Conservation (phyloP, 2,888 invertebrate species). For the Clepsis dumicolana region DNA sequence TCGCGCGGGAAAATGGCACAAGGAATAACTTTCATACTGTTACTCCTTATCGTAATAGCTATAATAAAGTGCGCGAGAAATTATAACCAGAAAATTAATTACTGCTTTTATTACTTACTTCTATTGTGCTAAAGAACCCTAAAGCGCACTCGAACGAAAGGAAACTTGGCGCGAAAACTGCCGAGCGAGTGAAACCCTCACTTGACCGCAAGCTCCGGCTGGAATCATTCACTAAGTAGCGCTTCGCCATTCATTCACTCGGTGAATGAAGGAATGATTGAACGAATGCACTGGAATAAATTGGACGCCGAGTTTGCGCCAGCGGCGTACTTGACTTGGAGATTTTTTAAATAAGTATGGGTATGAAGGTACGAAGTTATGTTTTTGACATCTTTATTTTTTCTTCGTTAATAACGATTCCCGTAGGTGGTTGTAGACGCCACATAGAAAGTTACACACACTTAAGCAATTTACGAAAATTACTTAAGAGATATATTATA, state of each 20-base stretch:
- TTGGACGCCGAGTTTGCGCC: not conserved
- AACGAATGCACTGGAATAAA: not conserved
- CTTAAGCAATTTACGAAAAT: no score
- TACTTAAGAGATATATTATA: no score
- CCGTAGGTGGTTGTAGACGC: no score
- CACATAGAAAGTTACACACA: no score
- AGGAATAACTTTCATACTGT: no score
- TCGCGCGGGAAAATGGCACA: no score
- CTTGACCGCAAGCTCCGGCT: conserved; percentile 30
- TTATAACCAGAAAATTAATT: not conserved
- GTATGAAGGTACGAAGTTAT: no score
- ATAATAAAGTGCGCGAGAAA: not conserved
- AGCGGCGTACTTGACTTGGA: not conserved
- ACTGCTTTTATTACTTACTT: not conserved
- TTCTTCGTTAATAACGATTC: no score
- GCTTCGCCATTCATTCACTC: conserved; percentile 32
- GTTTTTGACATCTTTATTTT: no score
- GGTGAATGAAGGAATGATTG: conserved; percentile 19
- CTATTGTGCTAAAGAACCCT: not conserved
- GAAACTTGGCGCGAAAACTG: conserved; percentile 7
- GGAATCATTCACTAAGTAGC: conserved; percentile 31
- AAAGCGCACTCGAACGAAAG: not conserved
- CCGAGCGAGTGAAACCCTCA: conserved; percentile 4
- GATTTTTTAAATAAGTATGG: not conserved
- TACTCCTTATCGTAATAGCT: no score